Base-by-base conservation (phyloP, 2,888 invertebrate genomes). In the Scaptomyza polygonia region DNA sequence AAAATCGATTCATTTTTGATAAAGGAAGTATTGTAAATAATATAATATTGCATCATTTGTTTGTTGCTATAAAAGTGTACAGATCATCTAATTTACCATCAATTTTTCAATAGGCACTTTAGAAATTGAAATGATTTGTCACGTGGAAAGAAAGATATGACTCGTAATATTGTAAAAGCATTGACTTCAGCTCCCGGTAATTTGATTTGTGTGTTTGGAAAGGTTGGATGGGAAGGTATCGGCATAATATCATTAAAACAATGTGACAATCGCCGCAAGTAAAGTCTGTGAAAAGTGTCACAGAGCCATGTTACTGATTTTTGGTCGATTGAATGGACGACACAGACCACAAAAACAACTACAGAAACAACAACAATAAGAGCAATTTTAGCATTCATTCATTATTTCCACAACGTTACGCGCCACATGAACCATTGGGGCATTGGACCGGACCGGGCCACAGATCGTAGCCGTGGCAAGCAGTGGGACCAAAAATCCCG, bases 331-430 rank as follows among this genome's bases (percentile, higher is more conserved):
- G 64, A 71, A 55, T 43, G 56, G 16, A 45, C 18, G 27, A 34
- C 36, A 27, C 34, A 27, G 39, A 14, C 27, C 43, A 21, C 32
- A 49, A 42, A 47, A 53, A 44, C 47, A 43, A 16, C 8, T n/a
- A 18, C 18, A 39, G 21, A 21, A 21, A 25, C 27, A 42, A 18
- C 32, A 49, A 43, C 51, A 53, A 47, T 42, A 43, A 18, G 5
- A n/a, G n/a, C 9, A 56, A 67, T 64, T 49, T 43, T 14, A 63
- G 44, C 47, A 59, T 73, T 65, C 77, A 83, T 86, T 83, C 77
- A 83, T 80, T 86, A 86, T 86, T 77, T 83, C 65, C 71, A 73
- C 67, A 67, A 62, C 63, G 80, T 59, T 72, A 62, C 56, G 70
- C 74, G 78, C 56, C 61, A 58, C 72, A 57, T 48, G 39, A 63